These are phyloP conservation scores for Fissipunctia ypsillon DNA, from an alignment of 2,888 invertebrate genomes.

Conservation along the genomic window DNA sequence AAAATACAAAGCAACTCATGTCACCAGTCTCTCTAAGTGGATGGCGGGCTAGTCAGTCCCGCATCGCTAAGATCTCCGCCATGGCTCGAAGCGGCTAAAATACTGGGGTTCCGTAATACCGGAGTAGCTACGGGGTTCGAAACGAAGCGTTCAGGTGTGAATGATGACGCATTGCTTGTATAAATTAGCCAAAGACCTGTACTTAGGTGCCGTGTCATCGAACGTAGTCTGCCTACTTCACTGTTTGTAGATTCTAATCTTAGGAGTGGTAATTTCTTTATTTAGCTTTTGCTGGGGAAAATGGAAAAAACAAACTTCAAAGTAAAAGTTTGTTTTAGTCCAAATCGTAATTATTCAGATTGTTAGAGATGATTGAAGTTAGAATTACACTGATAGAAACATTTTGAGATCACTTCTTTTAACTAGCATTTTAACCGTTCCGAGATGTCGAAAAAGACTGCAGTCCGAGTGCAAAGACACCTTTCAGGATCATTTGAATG, in stretches of 20 bases:
- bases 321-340: neutral
- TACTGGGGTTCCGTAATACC: slow-evolving; percentile 44
- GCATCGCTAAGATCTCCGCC: slow-evolving; percentile 48
- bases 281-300: neutral
- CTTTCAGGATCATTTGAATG: no score
- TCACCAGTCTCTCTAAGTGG: slow-evolving; percentile 31
- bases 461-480: neutral
- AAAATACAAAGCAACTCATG: neutral
- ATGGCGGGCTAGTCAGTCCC: slow-evolving; percentile 43
- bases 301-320: neutral
- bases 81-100: slow-evolving; percentile 55
- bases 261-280: neutral
- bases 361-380: neutral
- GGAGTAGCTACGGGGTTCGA: slow-evolving; percentile 44
- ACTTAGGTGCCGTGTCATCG: slow-evolving; percentile 53
- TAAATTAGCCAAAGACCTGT: slow-evolving; percentile 64
- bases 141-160: slow-evolving; percentile 49
- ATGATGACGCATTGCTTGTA: slow-evolving; percentile 63
- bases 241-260: slow-evolving; percentile 7
- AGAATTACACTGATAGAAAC: neutral
- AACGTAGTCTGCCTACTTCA: slow-evolving; percentile 16
- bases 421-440: neutral
- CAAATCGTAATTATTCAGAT: neutral
- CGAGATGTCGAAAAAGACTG: neutral
- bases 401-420: neutral